phyloP scores from a whole-genome alignment of 1,140 invertebrate species.

The Calephelis nemesis region DNA sequence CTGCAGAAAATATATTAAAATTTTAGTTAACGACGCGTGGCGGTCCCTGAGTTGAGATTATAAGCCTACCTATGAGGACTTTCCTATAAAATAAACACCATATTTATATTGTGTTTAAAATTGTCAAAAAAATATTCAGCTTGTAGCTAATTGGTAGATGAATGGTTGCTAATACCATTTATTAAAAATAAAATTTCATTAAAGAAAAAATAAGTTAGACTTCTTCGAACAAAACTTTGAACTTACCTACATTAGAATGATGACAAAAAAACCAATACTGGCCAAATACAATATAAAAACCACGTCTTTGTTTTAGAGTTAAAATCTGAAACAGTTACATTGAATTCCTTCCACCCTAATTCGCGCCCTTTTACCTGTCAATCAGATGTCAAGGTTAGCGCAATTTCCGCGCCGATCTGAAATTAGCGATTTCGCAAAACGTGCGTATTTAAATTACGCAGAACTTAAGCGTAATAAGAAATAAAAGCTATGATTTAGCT shows the following conservation, averaged over 20 bases:
- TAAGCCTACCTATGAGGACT: too few relatives aligned
- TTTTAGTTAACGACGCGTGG: too few relatives aligned
- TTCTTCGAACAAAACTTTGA: too few relatives aligned
- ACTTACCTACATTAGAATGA: not conserved
- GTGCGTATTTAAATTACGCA: conserved; percentile 49
- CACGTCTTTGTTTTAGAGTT: not conserved
- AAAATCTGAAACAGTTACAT: conserved; percentile 9
- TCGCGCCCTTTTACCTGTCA: conserved; percentile 73
- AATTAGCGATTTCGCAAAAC: conserved; percentile 59
- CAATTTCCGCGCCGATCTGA: conserved; percentile 47
- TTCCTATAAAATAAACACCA: too few relatives aligned
- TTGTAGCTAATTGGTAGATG: too few relatives aligned
- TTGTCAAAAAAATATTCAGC: too few relatives aligned
- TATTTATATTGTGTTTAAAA: too few relatives aligned
- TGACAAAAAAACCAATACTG: not conserved
- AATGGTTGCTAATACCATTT: too few relatives aligned
- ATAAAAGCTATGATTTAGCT: conserved; percentile 59
- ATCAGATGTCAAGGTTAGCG: conserved; percentile 59
- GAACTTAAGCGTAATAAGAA: conserved; percentile 49
- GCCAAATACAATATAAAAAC: not conserved
- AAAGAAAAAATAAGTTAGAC: too few relatives aligned
- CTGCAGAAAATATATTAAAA: too few relatives aligned
- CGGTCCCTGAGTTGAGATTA: too few relatives aligned
- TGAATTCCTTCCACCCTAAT: conserved; percentile 41
- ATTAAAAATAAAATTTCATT: too few relatives aligned